Percentiles rank a stretch among this genome's conserved stretches.
phyloP scores from a whole-genome alignment of 1,140 invertebrate genomes.

The Drosophila virilis region DNA sequence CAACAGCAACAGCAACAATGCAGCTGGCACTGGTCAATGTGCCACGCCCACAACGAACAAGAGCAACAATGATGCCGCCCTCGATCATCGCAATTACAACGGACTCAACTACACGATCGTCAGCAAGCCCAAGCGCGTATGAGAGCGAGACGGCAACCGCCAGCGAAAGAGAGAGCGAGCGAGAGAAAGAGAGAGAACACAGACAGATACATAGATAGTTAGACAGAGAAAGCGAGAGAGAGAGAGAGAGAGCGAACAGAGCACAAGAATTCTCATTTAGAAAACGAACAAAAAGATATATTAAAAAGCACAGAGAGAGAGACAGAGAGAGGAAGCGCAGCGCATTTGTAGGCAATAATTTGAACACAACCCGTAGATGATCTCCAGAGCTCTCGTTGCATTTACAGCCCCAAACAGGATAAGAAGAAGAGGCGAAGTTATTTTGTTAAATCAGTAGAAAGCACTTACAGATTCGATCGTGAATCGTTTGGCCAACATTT shows the following conservation, averaged over 20 bases:
- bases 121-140: conserved; percentile 92
- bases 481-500: neutral
- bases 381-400: conserved; percentile 27
- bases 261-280: conserved; percentile 20
- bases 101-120: conserved; percentile 91
- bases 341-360: conserved; percentile 1
- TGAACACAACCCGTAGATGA: conserved; percentile 30
- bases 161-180: neutral
- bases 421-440: too few relatives aligned
- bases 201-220: conserved; percentile 32
- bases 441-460: too few relatives aligned
- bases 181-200: conserved; percentile 33
- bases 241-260: conserved; percentile 21
- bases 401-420: conserved; percentile 1
- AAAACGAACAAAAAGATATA: too few relatives aligned
- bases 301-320: neutral
- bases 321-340: neutral
- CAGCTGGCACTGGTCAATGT: conserved; percentile 6
- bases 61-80: conserved; percentile 21
- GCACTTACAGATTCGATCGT: neutral
- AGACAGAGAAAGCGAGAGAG: conserved; percentile 15
- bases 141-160: conserved; percentile 48
- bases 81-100: conserved; percentile 89
- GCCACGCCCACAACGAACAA: conserved; percentile 30
- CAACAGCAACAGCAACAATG: conserved; percentile 18